phyloP scores from a whole-genome alignment of 2,797 vertebrate species.

The Hipposideros larvatus region DNA sequence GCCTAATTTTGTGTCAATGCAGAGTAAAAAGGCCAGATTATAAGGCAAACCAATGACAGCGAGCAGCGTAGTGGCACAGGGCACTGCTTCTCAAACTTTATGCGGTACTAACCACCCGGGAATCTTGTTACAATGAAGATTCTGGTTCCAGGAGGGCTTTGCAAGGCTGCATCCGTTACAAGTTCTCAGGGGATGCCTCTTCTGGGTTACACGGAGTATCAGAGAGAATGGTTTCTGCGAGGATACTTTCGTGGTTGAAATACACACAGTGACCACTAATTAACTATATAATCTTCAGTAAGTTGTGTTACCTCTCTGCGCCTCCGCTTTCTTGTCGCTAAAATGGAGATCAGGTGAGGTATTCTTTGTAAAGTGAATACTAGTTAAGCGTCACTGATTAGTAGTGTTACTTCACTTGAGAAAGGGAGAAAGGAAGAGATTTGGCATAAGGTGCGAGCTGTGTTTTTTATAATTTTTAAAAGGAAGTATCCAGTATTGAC shows the following conservation, averaged over 20 bases:
- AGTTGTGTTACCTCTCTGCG: background rate
- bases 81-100: background rate
- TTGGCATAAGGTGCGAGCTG: background rate
- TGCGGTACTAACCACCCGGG: background rate
- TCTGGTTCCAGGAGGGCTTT: background rate
- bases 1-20: background rate
- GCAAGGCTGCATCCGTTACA: background rate
- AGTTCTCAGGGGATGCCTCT: background rate
- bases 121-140: background rate
- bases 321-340: background rate
- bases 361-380: background rate
- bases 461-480: background rate
- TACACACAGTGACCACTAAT: background rate
- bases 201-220: background rate
- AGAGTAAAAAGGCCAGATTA: background rate
- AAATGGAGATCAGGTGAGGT: background rate
- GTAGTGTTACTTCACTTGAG: background rate
- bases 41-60: background rate
- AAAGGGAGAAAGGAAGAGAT: background rate
- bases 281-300: background rate
- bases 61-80: background rate
- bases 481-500: background rate
- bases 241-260: background rate
- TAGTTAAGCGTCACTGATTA: background rate
- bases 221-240: background rate